Base-by-base conservation (phyloP, 2,888 invertebrate species). In the Eupithecia vulgata region DNA sequence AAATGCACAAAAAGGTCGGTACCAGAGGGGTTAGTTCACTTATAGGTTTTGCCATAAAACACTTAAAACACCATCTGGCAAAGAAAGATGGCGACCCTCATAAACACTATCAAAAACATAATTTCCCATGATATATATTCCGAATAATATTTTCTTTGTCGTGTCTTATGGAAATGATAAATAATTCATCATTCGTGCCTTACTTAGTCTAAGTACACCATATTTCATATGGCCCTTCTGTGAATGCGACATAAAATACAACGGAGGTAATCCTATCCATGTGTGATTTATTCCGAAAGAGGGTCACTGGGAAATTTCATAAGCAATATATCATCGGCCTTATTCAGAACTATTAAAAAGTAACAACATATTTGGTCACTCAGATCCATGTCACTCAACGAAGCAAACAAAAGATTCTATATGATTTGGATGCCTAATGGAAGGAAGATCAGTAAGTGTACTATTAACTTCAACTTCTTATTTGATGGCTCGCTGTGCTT, bases 131-230 rank as follows among this genome's bases (percentile, higher is more conserved):
- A 84, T 84, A 83, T 84, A 81, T 83, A 78, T 76, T 68, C 71
- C 69, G 79, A 80, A 82, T 82, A 85, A 87, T 87, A 87, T 86
- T 87, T 85, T 84, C 88, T 85, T 85, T 85, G 86, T 87, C 86
- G 86, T 88, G 87, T 85, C 81, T 79, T 83, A 88, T 88, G 86
- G 84, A 88, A 90, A 89, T 89, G 86, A 92, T 92, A 92, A 92
- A 93, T 93, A 92, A 93, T 92, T 92, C 91, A 93, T 91, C 89
- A 90, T 89, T 89, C 83, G 84, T 85, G 90, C 91, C 90, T 91
- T 92, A 91, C 91, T 93, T 90, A 92, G 89, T 87, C 90, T 91
- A 92, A 93, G 91, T 92, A 91, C 87, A 89, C 88, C 90, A 93
- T 93, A 93, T 91, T 91, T 93, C 91, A 93, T 88, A 90, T 88